Evolutionary conservation across 2,888 invertebrate genomes (phyloP).

Genomic region (Quadroppia sp.): DNA sequence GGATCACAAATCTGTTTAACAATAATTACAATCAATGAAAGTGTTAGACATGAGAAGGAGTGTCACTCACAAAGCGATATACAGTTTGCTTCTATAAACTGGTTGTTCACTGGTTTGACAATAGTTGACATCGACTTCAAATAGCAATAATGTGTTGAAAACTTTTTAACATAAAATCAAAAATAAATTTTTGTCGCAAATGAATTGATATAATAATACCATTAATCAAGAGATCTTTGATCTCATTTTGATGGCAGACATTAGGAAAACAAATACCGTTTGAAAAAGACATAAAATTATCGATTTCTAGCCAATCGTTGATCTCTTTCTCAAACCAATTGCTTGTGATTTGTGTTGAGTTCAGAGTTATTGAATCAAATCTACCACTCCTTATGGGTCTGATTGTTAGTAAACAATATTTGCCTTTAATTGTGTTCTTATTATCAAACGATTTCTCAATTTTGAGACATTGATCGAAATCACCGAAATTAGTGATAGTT

Average conservation of each 20-base stretch:
- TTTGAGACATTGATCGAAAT: constrained; percentile 42
- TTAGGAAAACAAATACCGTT: constrained; percentile 39
- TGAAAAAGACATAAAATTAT: constrained; percentile 23
- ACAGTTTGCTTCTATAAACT: neutral
- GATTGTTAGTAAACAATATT: constrained; percentile 39
- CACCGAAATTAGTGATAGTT: constrained; percentile 40
- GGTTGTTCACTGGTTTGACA: constrained; percentile 27
- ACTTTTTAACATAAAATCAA: too few species aligned
- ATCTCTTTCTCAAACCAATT: constrained; percentile 17
- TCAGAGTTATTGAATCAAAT: neutral
- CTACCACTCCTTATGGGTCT: neutral
- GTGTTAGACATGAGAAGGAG: neutral
- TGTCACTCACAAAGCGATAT: constrained; percentile 29
- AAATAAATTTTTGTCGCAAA: neutral
- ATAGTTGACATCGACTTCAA: constrained; percentile 29
- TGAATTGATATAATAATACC: neutral
- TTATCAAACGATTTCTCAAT: constrained; percentile 14
- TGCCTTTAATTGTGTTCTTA: constrained; percentile 24
- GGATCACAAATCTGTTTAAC: constrained; percentile 1
- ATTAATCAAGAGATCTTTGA: constrained; percentile 13
- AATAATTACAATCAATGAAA: too few species aligned
- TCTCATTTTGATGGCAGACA: constrained; percentile 29
- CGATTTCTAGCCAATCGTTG: constrained; percentile 30
- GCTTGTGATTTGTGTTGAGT: neutral
- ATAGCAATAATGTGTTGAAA: neutral